Conservation (phyloP, 1,140 invertebrate genomes). For the Zaprionus kolodkinae region DNA sequence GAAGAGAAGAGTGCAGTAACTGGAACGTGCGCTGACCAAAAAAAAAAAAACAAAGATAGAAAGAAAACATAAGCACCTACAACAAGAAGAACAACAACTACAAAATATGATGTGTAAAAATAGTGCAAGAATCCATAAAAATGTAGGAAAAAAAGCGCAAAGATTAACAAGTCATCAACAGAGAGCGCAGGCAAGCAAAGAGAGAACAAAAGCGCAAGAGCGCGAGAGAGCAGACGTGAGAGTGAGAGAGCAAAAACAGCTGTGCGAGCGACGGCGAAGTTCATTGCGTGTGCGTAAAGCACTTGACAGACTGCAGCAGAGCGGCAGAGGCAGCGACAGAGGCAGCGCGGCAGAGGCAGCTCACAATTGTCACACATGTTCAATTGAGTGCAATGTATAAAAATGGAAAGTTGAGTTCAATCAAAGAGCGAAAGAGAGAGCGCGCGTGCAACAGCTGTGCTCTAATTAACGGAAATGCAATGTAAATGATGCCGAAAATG, state of each 20-base stretch:
- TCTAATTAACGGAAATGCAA: slow-evolving; percentile 51
- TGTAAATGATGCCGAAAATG: slow-evolving; percentile 34
- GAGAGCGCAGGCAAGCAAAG: slow-evolving; percentile 29
- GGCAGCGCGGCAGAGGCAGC: slow-evolving; percentile 7
- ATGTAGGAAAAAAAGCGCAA: slow-evolving; percentile 58
- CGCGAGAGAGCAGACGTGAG: background rate
- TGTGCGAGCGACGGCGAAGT: slow-evolving; percentile 24
- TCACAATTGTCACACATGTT: slow-evolving; percentile 26
- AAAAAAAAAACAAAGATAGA: slow-evolving; percentile 29
- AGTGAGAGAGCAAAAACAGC: slow-evolving; percentile 22
- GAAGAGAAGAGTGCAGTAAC: slow-evolving; percentile 13
- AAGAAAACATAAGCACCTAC: slow-evolving; percentile 44
- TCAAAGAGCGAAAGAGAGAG: background rate
- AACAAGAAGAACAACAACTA: slow-evolving; percentile 3
- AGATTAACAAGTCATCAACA: slow-evolving; percentile 61
- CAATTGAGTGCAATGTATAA: slow-evolving; percentile 28
- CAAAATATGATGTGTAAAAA: slow-evolving; percentile 66
- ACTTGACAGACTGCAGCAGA: slow-evolving; percentile 25
- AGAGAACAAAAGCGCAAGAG: background rate
- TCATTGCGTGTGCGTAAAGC: slow-evolving; percentile 48
- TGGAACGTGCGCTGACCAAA: slow-evolving; percentile 46
- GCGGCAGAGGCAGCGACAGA: background rate
- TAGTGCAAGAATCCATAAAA: slow-evolving; percentile 78
- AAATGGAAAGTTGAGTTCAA: slow-evolving; percentile 41
- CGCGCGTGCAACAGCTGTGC: slow-evolving; percentile 23